Evolutionary conservation across 1,140 invertebrate genomes (phyloP).

Genomic region (Drosophila arizonae): DNA sequence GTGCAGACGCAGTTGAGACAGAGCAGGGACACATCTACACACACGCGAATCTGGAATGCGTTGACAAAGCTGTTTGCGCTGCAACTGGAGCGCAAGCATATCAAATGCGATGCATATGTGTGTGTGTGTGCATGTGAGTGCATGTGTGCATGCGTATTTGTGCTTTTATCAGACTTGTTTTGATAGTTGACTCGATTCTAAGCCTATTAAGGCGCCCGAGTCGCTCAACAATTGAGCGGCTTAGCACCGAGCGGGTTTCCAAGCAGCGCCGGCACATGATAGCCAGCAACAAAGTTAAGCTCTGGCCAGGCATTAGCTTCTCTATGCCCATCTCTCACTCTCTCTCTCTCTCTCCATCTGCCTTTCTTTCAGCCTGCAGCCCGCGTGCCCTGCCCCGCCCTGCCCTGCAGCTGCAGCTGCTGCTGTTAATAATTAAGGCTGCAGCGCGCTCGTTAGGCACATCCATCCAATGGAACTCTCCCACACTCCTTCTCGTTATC

Average conservation of each 20-base stretch:
- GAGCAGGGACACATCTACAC: conserved; percentile 6
- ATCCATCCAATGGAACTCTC: conserved; percentile 24
- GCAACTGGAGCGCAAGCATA: conserved; percentile 70
- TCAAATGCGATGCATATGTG: conserved; percentile 53
- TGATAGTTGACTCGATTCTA: conserved; percentile 75
- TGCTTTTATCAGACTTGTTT: conserved; percentile 75
- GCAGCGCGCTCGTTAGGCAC: conserved; percentile 68
- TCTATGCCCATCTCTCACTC: not conserved
- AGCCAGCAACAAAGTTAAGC: conserved; percentile 44
- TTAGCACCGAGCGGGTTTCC: conserved; percentile 70
- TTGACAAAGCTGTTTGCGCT: conserved; percentile 67
- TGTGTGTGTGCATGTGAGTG: conserved; percentile 13
- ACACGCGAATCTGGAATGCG: conserved; percentile 44
- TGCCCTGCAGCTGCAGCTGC: conserved; percentile 3
- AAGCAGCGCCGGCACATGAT: conserved; percentile 34
- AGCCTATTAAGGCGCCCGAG: conserved; percentile 75
- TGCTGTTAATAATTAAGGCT: conserved; percentile 68
- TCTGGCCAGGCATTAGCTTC: conserved; percentile 3
- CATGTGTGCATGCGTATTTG: conserved; percentile 14
- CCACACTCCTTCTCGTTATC: conserved; percentile 3
- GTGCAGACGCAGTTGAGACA: conserved; percentile 41
- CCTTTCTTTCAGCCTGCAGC: not conserved
- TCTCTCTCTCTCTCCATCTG: not conserved
- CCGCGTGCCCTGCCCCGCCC: no score
- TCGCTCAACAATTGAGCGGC: conserved; percentile 70